Evolutionary conservation across 92 coral and sea anemone species (phyloP), one percentile per base, ranked within the genome.

Genomic region (Paramuricea clavata): DNA sequence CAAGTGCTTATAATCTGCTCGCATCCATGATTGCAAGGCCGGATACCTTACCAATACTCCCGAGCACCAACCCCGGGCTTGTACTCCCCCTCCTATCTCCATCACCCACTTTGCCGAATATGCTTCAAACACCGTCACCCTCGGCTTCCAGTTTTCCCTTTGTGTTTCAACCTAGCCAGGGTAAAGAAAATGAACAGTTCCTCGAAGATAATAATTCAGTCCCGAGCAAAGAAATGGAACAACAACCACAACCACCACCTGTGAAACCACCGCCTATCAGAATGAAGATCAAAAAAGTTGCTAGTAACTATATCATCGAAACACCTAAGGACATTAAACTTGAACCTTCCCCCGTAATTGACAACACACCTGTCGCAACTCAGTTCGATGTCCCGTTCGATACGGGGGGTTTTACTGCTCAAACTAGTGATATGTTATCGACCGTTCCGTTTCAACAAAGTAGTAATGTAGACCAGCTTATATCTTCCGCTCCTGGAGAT

Each of bases 291-390:
- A 97, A 93, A 62, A 97, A 97, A 75, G 73, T 79, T 33, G 84
- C 84, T 33, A 89, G 97, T 60, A 98, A 97, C 85, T 97, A 97
- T 71, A 98, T 97, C 50, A 94, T 97, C 73, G 94, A 96, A 75
- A 93, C 84, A 11, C 84, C 84, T 30, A 79, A 79, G 23, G 72
- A 41, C 11, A 65, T 2, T 65, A 65, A 65, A 90, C 87, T 83
- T 87, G 31, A 95, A 90, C 47, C 74, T 92, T 43, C 97, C 95
- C 36, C 94, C 89, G 34, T 85, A 67, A 26, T 65, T 28, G 72
- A 65, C 41, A 65, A 65, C 25, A 33, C 72, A 65, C 72, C 72
- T 65, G n/a, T n/a, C 10, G 22, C 72, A 0, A 65, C 39, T 33
- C 72, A 65, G 42, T 65, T 65, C 41, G n/a, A 15, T 0, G 39